Evolutionary conservation across 37 sponge, comb jelly and placozoan species (phyloP).

Genomic region (Lycopodina hypogea): DNA sequence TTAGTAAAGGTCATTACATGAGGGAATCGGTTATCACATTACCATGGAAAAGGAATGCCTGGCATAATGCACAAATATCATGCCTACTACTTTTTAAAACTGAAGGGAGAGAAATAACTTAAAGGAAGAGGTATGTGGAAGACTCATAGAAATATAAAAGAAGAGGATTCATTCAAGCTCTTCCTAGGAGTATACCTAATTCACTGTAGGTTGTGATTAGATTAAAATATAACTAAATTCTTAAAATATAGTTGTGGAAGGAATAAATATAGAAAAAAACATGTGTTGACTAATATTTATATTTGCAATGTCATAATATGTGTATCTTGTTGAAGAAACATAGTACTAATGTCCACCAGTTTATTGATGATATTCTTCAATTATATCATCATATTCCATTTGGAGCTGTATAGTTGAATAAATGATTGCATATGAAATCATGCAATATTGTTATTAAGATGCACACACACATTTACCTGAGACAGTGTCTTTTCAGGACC

Average conservation of each 20-base stretch:
- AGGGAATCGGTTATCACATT: slow-evolving; percentile 60
- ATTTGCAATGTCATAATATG: background rate
- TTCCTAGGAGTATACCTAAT: slow-evolving; percentile 73
- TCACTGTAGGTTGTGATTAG: slow-evolving; percentile 33
- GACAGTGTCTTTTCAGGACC: slow-evolving; percentile 73
- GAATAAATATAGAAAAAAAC: too few relatives aligned
- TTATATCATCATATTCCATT: slow-evolving; percentile 98
- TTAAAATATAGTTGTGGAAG: background rate
- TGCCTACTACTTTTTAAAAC: slow-evolving; percentile 77
- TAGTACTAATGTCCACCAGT: slow-evolving; percentile 79
- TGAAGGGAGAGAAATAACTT: slow-evolving; percentile 71
- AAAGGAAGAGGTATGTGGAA: slow-evolving; percentile 63
- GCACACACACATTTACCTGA: slow-evolving; percentile 18
- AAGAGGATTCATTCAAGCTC: slow-evolving; percentile 55
- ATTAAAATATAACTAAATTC: background rate
- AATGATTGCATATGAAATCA: slow-evolving; percentile 2
- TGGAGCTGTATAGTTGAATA: slow-evolving; percentile 60
- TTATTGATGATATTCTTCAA: slow-evolving; percentile 95
- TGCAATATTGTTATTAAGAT: background rate
- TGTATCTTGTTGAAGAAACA: background rate
- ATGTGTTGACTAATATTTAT: background rate
- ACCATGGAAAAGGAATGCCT: slow-evolving; percentile 73
- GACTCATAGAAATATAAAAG: slow-evolving; percentile 51
- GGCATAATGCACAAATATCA: slow-evolving; percentile 57
- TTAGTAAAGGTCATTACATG: slow-evolving; percentile 67